Evolutionary conservation across 2,797 vertebrate genomes (phyloP).

Genomic region (Morus bassanus): DNA sequence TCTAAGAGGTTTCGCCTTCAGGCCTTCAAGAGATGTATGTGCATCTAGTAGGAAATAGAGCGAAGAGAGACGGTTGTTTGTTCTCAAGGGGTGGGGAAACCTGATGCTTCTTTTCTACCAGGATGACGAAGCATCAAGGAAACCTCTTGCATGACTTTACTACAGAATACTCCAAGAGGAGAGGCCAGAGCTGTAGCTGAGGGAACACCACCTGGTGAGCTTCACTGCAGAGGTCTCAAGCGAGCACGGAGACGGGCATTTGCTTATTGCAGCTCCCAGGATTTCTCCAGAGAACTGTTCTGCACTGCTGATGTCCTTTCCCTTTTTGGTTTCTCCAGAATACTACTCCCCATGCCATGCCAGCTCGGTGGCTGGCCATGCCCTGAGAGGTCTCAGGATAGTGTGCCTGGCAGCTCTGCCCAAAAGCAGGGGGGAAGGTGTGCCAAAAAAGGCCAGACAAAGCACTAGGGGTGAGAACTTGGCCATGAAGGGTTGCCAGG

Average conservation of each 20-base stretch:
- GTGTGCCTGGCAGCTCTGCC: neutral
- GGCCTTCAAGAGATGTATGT: neutral
- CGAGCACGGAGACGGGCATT: rapidly evolving
- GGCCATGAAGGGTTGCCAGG: neutral
- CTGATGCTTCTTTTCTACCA: neutral
- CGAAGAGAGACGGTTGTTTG: neutral
- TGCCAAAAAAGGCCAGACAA: neutral
- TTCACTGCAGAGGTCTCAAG: neutral
- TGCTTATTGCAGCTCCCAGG: neutral
- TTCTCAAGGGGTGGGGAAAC: neutral
- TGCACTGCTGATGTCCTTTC: rapidly evolving
- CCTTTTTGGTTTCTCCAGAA: neutral
- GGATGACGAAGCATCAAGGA: neutral
- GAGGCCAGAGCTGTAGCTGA: neutral
- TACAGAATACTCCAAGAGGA: neutral
- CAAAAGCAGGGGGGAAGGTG: neutral
- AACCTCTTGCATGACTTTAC: neutral
- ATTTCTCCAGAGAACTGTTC: neutral
- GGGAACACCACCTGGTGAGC: neutral
- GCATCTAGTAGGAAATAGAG: neutral
- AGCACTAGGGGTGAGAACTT: neutral
- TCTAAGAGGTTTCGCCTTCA: neutral
- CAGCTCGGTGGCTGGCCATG: neutral
- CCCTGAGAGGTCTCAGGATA: neutral
- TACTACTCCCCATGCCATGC: neutral